Evolutionary conservation across 2,113 vertebrate species (phyloP), one percentile per base, ranked within the genome.

Genomic region (Symphodus melops): DNA sequence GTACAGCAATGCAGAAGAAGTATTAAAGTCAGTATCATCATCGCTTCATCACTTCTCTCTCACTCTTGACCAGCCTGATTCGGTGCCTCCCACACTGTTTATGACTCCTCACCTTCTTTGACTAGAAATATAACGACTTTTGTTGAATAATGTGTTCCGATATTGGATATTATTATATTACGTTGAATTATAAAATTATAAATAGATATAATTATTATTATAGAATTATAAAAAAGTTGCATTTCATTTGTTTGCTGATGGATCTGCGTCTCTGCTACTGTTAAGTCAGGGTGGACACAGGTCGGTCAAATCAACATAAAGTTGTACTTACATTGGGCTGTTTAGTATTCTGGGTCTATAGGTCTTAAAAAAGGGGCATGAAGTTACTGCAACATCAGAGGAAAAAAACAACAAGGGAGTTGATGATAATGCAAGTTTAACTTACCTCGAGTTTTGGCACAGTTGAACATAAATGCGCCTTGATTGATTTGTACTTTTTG

Each of bases 51-150:
- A 51, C 19, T 23, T 41, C 39, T 62, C 21, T 58, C 51, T 49
- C 1, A 1, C 53, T 42, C 48, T 41, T 9, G 28, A 21, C 20
- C 16, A 5, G 23, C 49, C 54, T 62, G 20, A n/a, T 48, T 66
- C 60, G 52, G 60, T 79, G 70, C 46, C 74, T 73, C 74, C 68
- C 58, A 62, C 75, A 66, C 65, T 58, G 52, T 86, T 68, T 72
- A 63, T 64, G 62, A 88, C 69, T 81, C 68, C 48, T 75, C 68
- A 60, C 66, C 71, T 88, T 71, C 39, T 78, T 62, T 13, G 20
- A 67, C 17, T 48, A 83, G 86, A 82, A 92, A 88, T 89, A 90
- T 86, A 90, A 89, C 73, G 74, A 61, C 76, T 79, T 68, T 39
- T 79, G 74, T 63, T 82, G 80, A 88, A 79, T 91, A 86, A 81